phyloP scores from a whole-genome alignment of 2,888 invertebrate genomes.

The Tipula helvola region DNA sequence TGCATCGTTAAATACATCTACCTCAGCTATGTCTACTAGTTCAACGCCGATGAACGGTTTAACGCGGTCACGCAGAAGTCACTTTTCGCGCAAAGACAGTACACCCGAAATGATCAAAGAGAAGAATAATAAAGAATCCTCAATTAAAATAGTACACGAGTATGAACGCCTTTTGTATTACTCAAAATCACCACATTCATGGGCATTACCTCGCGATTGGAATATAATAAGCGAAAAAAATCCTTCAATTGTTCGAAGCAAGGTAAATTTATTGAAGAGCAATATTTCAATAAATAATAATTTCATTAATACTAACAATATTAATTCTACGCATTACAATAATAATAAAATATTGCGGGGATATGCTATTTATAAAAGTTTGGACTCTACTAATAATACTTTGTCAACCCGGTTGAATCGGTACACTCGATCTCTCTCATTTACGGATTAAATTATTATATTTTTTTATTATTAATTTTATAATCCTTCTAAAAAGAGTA shows the following conservation, averaged over 20 bases:
- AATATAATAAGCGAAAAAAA: slow-evolving; percentile 29
- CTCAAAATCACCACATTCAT: slow-evolving; percentile 34
- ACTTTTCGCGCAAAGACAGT: slow-evolving; percentile 35
- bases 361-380: background rate
- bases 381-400: background rate
- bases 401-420: background rate
- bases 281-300: slow-evolving; percentile 14
- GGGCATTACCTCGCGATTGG: slow-evolving; percentile 33
- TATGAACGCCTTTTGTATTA: slow-evolving; percentile 32
- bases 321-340: slow-evolving; percentile 1
- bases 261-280: slow-evolving; percentile 27
- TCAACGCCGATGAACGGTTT: slow-evolving; percentile 25
- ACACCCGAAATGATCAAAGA: slow-evolving; percentile 25
- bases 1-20: slow-evolving; percentile 9
- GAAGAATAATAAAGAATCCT: slow-evolving; percentile 13
- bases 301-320: slow-evolving; percentile 17
- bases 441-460: background rate
- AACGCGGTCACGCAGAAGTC: slow-evolving; percentile 34
- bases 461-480: background rate
- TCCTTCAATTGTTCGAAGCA: slow-evolving; percentile 34
- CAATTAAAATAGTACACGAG: slow-evolving; percentile 32
- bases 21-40: slow-evolving; percentile 10
- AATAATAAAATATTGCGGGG: background rate
- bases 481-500: background rate
- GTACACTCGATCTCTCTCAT: slow-evolving; percentile 6